Conservation (phyloP, 2,888 invertebrate genomes). For the Diploptera punctata region DNA sequence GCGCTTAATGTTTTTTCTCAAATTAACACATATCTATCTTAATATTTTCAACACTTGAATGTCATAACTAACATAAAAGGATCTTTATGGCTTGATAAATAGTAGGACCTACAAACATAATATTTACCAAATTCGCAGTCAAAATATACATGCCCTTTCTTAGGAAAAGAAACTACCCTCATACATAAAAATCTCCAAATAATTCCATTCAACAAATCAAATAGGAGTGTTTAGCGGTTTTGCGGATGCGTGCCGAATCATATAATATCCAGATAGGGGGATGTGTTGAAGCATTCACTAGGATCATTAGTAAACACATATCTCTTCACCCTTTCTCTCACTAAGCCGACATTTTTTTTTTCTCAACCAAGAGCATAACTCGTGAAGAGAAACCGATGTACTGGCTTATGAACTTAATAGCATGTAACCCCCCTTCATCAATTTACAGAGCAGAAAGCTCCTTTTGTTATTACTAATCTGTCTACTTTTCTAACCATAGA, state of each 20-base stretch:
- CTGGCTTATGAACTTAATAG: neutral
- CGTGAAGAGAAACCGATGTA: neutral
- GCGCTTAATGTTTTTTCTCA: too few relatives aligned
- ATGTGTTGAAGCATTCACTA: neutral
- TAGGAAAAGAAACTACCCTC: neutral
- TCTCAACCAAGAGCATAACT: neutral
- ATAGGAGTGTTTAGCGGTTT: neutral
- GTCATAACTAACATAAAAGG: too few relatives aligned
- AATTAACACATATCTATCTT: too few relatives aligned
- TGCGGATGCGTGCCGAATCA: constrained; percentile 7
- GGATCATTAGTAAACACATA: neutral
- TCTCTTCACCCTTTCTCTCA: neutral
- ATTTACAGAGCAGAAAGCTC: too few relatives aligned
- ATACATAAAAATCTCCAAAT: neutral
- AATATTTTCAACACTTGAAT: too few relatives aligned
- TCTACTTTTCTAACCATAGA: too few relatives aligned
- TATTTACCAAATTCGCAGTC: neutral
- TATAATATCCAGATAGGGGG: constrained; percentile 11
- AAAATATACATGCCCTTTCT: too few relatives aligned
- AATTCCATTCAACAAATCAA: neutral
- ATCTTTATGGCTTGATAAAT: neutral
- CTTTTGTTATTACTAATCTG: too few relatives aligned
- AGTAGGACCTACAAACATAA: neutral
- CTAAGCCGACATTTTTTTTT: neutral
- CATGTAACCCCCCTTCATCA: neutral